Evolutionary conservation across 2,113 vertebrate genomes (phyloP).

Genomic region (Alaudala cheleensis): DNA sequence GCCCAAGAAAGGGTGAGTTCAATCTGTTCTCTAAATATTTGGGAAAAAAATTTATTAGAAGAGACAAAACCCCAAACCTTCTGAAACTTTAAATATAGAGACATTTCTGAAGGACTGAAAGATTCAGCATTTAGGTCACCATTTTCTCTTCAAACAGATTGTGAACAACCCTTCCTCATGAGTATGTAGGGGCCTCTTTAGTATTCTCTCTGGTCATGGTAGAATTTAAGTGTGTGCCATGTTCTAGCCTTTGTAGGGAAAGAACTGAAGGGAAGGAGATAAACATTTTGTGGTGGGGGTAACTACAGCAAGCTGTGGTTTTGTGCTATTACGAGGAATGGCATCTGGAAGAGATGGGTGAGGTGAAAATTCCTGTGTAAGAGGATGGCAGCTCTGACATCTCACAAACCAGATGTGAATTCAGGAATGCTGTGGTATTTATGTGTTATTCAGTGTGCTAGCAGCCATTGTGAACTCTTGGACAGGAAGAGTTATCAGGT

Average conservation of each 20-base stretch:
- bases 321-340: neutral
- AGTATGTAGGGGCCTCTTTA: neutral
- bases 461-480: neutral
- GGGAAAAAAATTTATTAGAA: neutral
- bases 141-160: neutral
- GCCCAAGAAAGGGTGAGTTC: neutral
- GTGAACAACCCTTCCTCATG: neutral
- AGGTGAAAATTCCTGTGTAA: neutral
- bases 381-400: neutral
- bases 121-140: neutral
- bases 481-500: neutral
- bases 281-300: fast-evolving
- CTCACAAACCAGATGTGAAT: neutral
- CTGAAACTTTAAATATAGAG: neutral
- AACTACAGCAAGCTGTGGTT: neutral
- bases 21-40: neutral
- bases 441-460: neutral
- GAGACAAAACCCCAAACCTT: neutral
- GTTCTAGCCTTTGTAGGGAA: neutral
- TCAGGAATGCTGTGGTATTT: neutral
- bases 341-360: neutral
- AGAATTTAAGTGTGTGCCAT: neutral
- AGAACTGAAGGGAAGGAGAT: neutral
- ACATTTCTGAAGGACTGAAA: neutral
- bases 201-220: neutral